Evolutionary conservation across 1,140 invertebrate genomes (phyloP), one percentile per base, ranked within the genome.

Genomic region (Myzus persicae): DNA sequence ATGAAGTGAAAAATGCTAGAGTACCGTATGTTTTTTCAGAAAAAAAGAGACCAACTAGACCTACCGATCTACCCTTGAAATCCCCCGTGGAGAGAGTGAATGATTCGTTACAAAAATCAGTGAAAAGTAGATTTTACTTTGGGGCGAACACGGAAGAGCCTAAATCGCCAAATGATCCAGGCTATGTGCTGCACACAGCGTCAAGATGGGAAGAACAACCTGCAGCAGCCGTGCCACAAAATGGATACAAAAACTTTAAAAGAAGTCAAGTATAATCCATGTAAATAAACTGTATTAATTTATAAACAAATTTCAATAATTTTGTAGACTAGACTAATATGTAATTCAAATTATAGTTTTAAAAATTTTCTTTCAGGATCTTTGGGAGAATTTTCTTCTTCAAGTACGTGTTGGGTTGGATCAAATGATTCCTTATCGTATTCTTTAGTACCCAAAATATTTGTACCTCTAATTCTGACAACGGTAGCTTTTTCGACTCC

Each of bases 171-270:
- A 93, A 94, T 40, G 90, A 93, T 88, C 94, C 94, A 24, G 94
- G 94, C 11, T 94, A 94, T 26, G 94, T 94, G 8, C 76, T 94
- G 24, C 94, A 93, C 87, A 94, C 94, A 5, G 94, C 93, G 5
- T 94, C 94, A 1, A 93, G 93, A 31, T 94, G 94, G 94, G 91
- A 93, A n/a, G 93, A 93, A 48, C 85, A 91, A 76, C 91, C 67
- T 22, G 84, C 92, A 7, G 84, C 88, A 14, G 36, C 38, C n/a
- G 44, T 44, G 11, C 46, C 92, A 22, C 90, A 88, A 36, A 85
- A 84, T 38, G 42, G 38, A 40, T 93, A 84, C 31, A 93, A 93
- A 54, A 46, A 93, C 26, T 93, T 93, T 48, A 93, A 84, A 84
- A 93, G 91, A 84, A 93, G 91, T 93, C 91, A 93, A 93, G 91